These are phyloP conservation scores for Spea hammondii DNA, from an alignment of 2,797 vertebrate species.

Conservation along the genomic window DNA sequence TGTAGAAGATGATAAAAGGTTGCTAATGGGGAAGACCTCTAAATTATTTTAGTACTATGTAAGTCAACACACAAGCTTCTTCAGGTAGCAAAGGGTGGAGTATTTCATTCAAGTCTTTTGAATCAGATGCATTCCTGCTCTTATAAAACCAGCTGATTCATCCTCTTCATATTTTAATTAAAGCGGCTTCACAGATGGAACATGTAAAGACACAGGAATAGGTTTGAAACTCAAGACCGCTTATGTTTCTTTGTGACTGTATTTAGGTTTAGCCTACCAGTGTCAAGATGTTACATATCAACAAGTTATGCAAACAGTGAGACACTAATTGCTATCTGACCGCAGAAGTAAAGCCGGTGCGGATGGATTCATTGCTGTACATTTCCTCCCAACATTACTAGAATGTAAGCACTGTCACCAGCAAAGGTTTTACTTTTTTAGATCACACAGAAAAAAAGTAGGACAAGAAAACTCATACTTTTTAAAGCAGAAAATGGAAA, in stretches of 20 bases:
- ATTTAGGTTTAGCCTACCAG: background rate
- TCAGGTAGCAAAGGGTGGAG: too few relatives aligned
- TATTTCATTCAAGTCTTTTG: too few relatives aligned
- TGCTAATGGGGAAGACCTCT: too few relatives aligned
- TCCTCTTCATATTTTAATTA: too few relatives aligned
- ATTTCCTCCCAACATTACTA: background rate
- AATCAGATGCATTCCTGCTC: too few relatives aligned
- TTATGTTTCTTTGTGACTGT: background rate
- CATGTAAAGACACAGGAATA: background rate
- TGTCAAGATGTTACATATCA: constrained; percentile 28
- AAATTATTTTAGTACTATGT: too few relatives aligned
- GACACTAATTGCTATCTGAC: constrained; percentile 11
- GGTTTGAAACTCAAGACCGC: constrained; percentile 3
- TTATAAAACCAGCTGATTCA: too few relatives aligned
- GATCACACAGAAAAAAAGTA: too few relatives aligned
- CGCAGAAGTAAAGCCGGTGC: background rate
- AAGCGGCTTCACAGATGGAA: constrained; percentile 42
- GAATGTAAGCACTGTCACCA: background rate
- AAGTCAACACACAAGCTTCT: too few relatives aligned
- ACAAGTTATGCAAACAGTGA: constrained; percentile 7
- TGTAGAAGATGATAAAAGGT: too few relatives aligned
- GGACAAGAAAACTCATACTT: too few relatives aligned
- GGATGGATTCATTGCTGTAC: background rate
- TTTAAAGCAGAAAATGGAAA: too few relatives aligned
- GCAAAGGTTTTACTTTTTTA: background rate